A percentile compares a stretch with the other conserved stretches of the same genome.
phyloP scores from a whole-genome alignment of 2,113 vertebrate species.

The Mesocricetus auratus region DNA sequence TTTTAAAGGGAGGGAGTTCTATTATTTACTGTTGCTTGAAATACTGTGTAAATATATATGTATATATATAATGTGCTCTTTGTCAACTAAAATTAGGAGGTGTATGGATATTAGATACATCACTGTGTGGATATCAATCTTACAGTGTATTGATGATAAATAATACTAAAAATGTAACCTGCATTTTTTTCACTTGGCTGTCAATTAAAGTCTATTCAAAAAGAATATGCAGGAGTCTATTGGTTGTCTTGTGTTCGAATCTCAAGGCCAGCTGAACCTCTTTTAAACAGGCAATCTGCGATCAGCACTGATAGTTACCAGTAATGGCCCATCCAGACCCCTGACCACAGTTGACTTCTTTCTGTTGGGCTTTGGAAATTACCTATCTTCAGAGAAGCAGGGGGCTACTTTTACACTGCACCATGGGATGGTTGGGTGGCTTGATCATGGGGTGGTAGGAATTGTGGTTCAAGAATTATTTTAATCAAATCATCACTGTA shows the following conservation, averaged over 20 bases:
- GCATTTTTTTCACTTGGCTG: constrained; percentile 86
- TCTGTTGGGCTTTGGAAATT: constrained; percentile 76
- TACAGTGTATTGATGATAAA: constrained; percentile 86
- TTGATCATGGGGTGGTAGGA: background rate
- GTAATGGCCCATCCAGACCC: constrained; percentile 80
- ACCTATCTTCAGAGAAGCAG: constrained; percentile 68
- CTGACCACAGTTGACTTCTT: constrained; percentile 83
- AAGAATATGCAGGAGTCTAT: constrained; percentile 83
- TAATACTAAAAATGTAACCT: constrained; percentile 90
- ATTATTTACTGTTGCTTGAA: constrained; percentile 90
- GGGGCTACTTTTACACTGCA: constrained; percentile 65
- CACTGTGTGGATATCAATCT: constrained; percentile 87
- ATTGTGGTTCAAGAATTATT: background rate
- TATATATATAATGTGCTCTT: constrained; percentile 89
- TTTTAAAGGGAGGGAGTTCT: constrained; percentile 86
- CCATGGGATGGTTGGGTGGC: background rate
- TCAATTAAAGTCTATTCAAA: constrained; percentile 91
- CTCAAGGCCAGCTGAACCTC: constrained; percentile 71
- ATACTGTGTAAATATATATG: constrained; percentile 87
- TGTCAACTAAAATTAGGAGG: constrained; percentile 87
- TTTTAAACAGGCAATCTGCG: constrained; percentile 65
- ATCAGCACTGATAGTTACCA: constrained; percentile 78
- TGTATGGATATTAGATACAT: constrained; percentile 88
- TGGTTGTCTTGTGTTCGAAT: constrained; percentile 86
- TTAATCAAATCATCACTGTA: constrained; percentile 22